Evolutionary conservation across 1,140 invertebrate genomes (phyloP), one percentile per base, ranked within the genome.

Genomic region (Phenacoccus solenopsis): DNA sequence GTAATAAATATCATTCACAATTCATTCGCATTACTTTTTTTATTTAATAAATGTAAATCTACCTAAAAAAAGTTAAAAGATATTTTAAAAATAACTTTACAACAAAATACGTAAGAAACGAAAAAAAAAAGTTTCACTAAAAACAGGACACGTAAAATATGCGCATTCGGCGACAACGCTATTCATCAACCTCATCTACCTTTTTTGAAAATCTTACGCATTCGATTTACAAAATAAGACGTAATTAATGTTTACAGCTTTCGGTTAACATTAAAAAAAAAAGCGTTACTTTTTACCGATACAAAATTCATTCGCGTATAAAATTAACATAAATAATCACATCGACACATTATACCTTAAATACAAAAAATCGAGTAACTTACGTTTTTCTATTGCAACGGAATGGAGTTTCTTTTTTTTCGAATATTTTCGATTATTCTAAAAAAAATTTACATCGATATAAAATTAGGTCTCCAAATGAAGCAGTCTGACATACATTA

Each of bases 121-220:
- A n/a, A n/a, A 16, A n/a, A 49, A 49, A 49, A 9, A 49, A 9
- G 20, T n/a, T 49, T n/a, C 38, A n/a, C 38, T 49, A 49, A 49
- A 49, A 49, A n/a, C n/a, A 49, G 38, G 38, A 49, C 38, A n/a
- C 3, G 38, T n/a, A 10, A 49, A 3, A n/a, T 32, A 7, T 32
- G 30, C n/a, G n/a, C n/a, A n/a, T 32, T 32, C 30, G 20, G 5
- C 3, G 38, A n/a, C 38, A 10, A n/a, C n/a, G n/a, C n/a, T n/a
- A n/a, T n/a, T n/a, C n/a, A n/a, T n/a, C n/a, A n/a, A n/a, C n/a
- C n/a, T n/a, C n/a, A n/a, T n/a, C n/a, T n/a, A n/a, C n/a, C n/a
- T n/a, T n/a, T n/a, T n/a, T n/a, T n/a, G n/a, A n/a, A n/a, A n/a
- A 49, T 49, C 38, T 49, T 49, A 49, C 38, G 38, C 38, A 49